These are phyloP conservation scores for Didymodactylos carnosus DNA, from an alignment of 2,888 invertebrate species.

Conservation along the genomic window DNA sequence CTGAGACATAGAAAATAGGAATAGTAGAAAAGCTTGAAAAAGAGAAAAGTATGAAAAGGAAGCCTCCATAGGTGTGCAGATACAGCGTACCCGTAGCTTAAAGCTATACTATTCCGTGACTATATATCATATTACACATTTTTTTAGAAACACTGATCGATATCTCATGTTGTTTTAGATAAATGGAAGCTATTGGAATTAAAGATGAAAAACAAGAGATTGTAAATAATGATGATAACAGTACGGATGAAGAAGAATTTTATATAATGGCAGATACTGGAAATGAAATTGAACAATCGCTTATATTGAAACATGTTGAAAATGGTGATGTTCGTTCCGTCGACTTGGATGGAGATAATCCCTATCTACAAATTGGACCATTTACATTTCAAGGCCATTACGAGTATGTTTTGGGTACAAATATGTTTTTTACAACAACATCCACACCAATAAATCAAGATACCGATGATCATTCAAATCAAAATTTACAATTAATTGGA, in stretches of 20 bases:
- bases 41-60: no score
- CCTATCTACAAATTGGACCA: neutral
- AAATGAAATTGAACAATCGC: neutral
- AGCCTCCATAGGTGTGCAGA: no score
- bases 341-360: neutral
- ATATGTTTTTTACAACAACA: neutral
- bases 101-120: no score
- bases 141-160: no score
- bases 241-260: neutral
- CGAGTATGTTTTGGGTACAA: neutral
- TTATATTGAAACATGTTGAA: neutral
- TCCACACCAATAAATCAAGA: neutral
- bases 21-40: no score
- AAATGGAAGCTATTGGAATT: no score
- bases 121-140: no score
- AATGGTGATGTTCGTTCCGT: neutral
- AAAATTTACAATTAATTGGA: neutral
- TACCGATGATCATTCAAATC: neutral
- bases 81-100: no score
- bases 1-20: no score
- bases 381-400: neutral
- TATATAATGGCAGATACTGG: neutral
- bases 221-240: no score
- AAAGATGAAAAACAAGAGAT: no score
- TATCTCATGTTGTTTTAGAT: no score